A percentile compares a stretch with the other conserved stretches of the same genome.
Conservation (phyloP, 2,888 invertebrate genomes). For the Imbricaverruca yamaguchii region DNA sequence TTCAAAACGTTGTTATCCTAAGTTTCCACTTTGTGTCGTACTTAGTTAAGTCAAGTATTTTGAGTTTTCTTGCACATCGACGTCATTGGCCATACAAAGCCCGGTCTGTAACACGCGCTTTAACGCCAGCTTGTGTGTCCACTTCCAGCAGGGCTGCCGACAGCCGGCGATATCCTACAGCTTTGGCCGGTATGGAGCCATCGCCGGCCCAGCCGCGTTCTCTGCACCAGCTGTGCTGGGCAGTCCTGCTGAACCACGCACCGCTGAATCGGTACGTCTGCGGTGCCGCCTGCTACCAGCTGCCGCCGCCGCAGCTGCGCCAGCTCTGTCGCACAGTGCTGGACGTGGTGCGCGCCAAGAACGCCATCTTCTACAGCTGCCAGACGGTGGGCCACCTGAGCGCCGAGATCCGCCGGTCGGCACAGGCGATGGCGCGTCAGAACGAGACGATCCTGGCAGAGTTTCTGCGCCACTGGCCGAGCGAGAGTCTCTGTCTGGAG, state of each 20-base stretch:
- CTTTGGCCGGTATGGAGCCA: background rate
- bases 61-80: too few species aligned
- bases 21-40: too few species aligned
- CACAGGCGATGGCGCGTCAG: conserved; percentile 10
- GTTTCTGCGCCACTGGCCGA: conserved; percentile 18
- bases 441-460: conserved; percentile 3
- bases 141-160: too few species aligned
- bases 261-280: background rate
- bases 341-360: background rate
- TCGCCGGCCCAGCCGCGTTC: background rate
- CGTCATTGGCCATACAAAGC: too few species aligned
- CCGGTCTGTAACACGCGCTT: too few species aligned
- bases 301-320: background rate
- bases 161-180: too few species aligned
- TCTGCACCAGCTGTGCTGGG: conserved; percentile 1
- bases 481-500: background rate
- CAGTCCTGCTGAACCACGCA: conserved; percentile 4
- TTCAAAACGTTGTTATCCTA: too few species aligned
- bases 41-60: too few species aligned
- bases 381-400: conserved; percentile 4
- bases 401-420: background rate
- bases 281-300: conserved; percentile 17
- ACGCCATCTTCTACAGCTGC: conserved; percentile 11
- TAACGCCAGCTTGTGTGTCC: too few species aligned
- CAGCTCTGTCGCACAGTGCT: background rate